These are phyloP conservation scores for Pollenia amentaria DNA, from an alignment of 2,888 invertebrate species.

Conservation along the genomic window DNA sequence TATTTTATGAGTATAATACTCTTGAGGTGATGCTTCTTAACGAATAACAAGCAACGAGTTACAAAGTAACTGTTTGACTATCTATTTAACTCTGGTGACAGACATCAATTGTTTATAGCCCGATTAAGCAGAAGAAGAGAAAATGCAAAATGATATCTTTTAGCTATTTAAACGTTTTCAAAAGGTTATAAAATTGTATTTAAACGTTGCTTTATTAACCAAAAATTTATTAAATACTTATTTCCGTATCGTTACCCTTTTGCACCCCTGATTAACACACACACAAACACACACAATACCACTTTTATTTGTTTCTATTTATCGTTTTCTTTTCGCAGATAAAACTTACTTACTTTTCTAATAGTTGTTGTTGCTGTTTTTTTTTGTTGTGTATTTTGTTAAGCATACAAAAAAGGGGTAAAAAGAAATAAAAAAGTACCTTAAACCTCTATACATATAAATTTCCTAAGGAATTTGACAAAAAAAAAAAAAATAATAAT, in stretches of 20 bases:
- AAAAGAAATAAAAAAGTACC: conserved; percentile 29
- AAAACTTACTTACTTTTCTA: conserved; percentile 55
- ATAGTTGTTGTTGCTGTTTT: conserved; percentile 47
- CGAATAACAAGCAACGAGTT: neutral
- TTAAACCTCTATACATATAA: conserved; percentile 29
- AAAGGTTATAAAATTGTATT: conserved; percentile 58
- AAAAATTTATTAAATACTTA: conserved; percentile 73
- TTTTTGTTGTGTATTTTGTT: conserved; percentile 31
- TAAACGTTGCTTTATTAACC: conserved; percentile 67
- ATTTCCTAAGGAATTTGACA: conserved; percentile 34
- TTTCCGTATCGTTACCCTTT: conserved; percentile 70
- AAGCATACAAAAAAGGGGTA: conserved; percentile 17
- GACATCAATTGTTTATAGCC: conserved; percentile 46
- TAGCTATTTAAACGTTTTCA: conserved; percentile 38
- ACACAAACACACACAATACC: conserved; percentile 37
- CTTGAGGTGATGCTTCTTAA: conserved; percentile 34
- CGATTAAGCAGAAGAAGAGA: conserved; percentile 33
- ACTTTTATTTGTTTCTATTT: conserved; percentile 36
- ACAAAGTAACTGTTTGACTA: neutral
- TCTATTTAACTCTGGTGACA: neutral
- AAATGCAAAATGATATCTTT: conserved; percentile 3
- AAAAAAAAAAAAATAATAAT: neutral
- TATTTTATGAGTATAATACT: conserved; percentile 50
- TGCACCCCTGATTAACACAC: conserved; percentile 45
- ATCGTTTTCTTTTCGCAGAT: conserved; percentile 26